Evolutionary conservation across 2,888 invertebrate species (phyloP), one percentile per base, ranked within the genome.

Genomic region (Teinopalpus imperialis): DNA sequence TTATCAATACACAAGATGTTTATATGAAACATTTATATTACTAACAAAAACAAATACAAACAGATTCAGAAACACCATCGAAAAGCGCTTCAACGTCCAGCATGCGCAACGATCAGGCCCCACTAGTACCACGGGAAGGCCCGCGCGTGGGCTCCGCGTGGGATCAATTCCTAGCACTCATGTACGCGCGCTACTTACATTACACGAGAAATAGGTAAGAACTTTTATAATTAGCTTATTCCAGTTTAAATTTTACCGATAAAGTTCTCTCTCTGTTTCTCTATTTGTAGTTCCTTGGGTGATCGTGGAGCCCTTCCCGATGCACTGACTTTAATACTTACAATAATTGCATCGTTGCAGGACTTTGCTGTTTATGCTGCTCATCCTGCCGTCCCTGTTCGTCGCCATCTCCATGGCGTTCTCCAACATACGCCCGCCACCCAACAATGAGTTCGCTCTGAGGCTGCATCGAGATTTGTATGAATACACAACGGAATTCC

Each of bases 401-500:
- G 92, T 93, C 57, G 76, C 90, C 0, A 73, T 90, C 10, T 92
- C 93, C n/a, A 93, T 93, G 93, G 92, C 88, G 27, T 93, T 93
- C 81, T 91, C 93, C 13, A 86, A 90, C 64, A 89, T 93, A 51
- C 87, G 93, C 0, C 90, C 93, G 10, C 92, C 92, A 1, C 90
- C 91, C 3, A 92, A 91, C 61, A 90, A 90, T 58, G 93, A 93
- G 54, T 69, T 89, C 0, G 54, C 90, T 0, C 67, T 93, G 24
- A 71, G 64, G 3, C 74, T 93, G 0, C 71, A 77, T 0, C 83
- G 88, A 0, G 64, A 74, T 1, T 67, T 93, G 1, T 93, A 93
- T 57, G 56, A 69, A 1, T 58, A 60, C 12, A 48, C 68, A n/a
- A 86, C 87, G 0, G 59, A 78, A 20, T 88, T 77, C 42, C 18